A percentile compares a stretch with the other conserved stretches of the same genome.
phyloP scores from a whole-genome alignment of 2,797 vertebrate species.

The Spea hammondii region DNA sequence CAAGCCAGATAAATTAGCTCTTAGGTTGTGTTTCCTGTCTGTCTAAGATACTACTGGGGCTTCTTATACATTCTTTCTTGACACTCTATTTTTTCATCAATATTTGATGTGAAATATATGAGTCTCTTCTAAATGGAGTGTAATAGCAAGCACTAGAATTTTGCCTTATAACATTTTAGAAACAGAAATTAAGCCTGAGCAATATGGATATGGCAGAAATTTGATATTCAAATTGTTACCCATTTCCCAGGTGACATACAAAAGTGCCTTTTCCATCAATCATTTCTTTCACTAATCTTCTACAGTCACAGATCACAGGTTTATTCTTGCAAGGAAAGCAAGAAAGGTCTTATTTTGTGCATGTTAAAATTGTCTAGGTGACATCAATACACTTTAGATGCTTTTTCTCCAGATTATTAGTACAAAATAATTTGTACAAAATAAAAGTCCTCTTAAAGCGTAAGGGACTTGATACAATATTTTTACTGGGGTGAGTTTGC shows the following conservation, averaged over 20 bases:
- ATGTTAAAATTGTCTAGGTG: neutral
- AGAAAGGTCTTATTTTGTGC: neutral
- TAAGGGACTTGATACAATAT: no score
- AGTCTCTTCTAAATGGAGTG: neutral
- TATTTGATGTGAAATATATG: conserved; percentile 1
- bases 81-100: neutral
- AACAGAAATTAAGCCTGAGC: neutral
- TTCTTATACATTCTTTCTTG: neutral
- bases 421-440: no score
- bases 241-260: conserved; percentile 5
- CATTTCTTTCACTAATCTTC: conserved; percentile 9
- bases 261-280: conserved; percentile 8
- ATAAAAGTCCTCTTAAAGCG: no score
- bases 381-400: no score
- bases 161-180: neutral
- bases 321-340: neutral
- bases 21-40: neutral
- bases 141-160: neutral
- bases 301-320: neutral
- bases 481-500: no score
- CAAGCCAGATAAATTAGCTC: neutral
- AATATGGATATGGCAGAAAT: conserved; percentile 8
- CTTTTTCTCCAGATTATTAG: no score
- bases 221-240: neutral
- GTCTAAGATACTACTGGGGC: neutral